These are phyloP conservation scores for Diorhabda elongata DNA, from an alignment of 1,140 invertebrate species.

Conservation along the genomic window DNA sequence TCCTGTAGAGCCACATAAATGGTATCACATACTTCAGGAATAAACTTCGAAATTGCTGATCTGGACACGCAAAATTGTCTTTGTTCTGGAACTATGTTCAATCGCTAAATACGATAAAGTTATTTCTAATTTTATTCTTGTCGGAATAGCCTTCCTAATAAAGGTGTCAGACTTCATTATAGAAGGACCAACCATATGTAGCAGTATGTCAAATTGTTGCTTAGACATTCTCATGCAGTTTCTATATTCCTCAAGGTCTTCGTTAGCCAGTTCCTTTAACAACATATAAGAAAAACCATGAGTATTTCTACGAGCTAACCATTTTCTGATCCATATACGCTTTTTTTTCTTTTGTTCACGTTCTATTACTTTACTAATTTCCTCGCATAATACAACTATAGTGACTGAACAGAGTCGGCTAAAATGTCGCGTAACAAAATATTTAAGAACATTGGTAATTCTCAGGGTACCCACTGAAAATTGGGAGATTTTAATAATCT, in stretches of 20 bases:
- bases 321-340: neutral
- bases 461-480: too few species aligned
- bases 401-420: too few species aligned
- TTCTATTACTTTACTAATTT: too few species aligned
- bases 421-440: too few species aligned
- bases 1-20: neutral
- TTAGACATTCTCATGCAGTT: neutral
- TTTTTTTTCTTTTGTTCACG: neutral
- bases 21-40: neutral
- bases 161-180: neutral
- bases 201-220: neutral
- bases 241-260: neutral
- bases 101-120: neutral
- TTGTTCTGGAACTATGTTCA: too few species aligned
- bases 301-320: neutral
- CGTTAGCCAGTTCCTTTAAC: neutral
- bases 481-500: too few species aligned
- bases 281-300: neutral
- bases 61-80: too few species aligned
- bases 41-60: neutral
- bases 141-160: neutral
- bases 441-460: too few species aligned
- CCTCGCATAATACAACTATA: too few species aligned
- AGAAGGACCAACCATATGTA: neutral
- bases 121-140: neutral